Evolutionary conservation across 1,140 invertebrate genomes (phyloP).

Genomic region (Drosophila hydei): DNA sequence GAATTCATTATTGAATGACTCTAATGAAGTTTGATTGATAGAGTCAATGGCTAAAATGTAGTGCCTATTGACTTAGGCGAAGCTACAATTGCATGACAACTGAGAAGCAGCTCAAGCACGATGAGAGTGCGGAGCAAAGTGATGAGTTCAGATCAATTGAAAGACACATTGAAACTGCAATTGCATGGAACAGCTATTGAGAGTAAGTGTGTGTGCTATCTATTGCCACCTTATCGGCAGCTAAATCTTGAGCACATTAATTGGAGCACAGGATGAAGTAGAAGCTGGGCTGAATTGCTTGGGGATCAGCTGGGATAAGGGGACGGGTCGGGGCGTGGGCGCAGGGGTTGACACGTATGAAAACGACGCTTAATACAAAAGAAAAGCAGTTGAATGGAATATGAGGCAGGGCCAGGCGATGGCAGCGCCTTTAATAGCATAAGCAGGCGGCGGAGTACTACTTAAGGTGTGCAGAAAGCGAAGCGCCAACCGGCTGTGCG

Average conservation of each 20-base stretch:
- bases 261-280: conserved; percentile 25
- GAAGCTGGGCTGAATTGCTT: background rate
- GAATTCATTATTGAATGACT: too few species aligned
- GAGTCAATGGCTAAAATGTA: background rate
- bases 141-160: conserved; percentile 17
- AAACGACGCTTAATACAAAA: conserved; percentile 45
- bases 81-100: background rate
- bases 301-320: background rate
- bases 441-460: conserved; percentile 68
- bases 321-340: background rate
- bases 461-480: conserved; percentile 47
- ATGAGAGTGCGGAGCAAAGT: too few species aligned
- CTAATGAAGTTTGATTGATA: background rate
- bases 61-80: background rate
- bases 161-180: conserved; percentile 33
- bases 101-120: background rate
- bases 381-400: conserved; percentile 64
- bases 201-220: conserved; percentile 19
- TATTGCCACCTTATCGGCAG: conserved; percentile 44
- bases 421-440: conserved; percentile 68
- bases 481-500: background rate
- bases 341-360: background rate
- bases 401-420: conserved; percentile 35
- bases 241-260: conserved; percentile 41
- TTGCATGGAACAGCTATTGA: conserved; percentile 21